Evolutionary conservation across 1,140 invertebrate genomes (phyloP), one percentile per base, ranked within the genome.

Genomic region (Magallana gigas): DNA sequence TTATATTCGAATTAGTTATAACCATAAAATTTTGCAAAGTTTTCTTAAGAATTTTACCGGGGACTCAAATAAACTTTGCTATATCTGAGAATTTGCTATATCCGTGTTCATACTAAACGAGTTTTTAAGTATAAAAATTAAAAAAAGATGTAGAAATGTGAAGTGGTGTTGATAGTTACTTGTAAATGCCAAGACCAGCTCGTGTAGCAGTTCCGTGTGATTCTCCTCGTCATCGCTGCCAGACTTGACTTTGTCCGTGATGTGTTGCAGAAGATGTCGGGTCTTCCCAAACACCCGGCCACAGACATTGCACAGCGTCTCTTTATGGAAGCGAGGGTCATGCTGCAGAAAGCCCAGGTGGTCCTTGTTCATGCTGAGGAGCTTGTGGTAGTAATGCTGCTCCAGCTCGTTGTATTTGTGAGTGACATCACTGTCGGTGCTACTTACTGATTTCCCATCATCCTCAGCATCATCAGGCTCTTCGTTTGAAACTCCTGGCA

Each of bases 311-410:
- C 68, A 76, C 2, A 29, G 36, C 9, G 68, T 76, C 18, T 29
- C 68, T 12, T 29, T 8, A 76, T 76, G 68, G 68, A 76, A 76
- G 68, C 68, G 68, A 29, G 68, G 68, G 29, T 76, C 68, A 11
- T 29, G 23, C 23, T 76, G 68, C 8, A 76, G 23, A 29, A 76
- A 76, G 11, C 36, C 36, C 9, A 76, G 68, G 68, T 76, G 68
- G 8, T 76, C 68, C 2, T 76, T 29, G 23, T 76, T 76, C 68
- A 76, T 76, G 68, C 68, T 76, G 68, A 76, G 68, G 14, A 76
- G 68, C 68, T 29, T 76, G 23, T 76, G 23, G 9, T 23, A 9
- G 23, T 76, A 76, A 76, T 76, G 68, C 6, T 76, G 29, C 68
- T 76, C 68, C 2, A 76, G 23, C 36, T 76, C 68, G 14, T 76